Evolutionary conservation across 1,140 invertebrate species (phyloP).

Genomic region (Diploscapter pachys): DNA sequence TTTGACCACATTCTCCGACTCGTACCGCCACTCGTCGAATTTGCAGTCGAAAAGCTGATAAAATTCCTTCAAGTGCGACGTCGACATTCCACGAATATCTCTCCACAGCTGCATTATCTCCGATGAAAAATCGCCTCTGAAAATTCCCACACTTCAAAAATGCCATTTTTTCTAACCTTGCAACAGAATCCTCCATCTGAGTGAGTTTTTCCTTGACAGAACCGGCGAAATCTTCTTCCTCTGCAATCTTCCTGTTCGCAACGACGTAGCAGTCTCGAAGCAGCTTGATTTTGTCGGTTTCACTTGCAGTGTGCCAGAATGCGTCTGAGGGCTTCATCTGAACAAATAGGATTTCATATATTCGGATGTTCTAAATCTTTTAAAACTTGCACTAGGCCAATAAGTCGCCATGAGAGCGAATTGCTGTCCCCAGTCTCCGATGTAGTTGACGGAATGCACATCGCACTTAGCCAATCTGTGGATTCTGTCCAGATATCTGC

Average conservation of each 20-base stretch:
- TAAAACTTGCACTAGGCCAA: slow-evolving; percentile 25
- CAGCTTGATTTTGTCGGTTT: slow-evolving; percentile 58
- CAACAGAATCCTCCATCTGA: slow-evolving; percentile 70
- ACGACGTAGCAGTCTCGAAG: slow-evolving; percentile 74
- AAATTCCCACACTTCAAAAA: neutral
- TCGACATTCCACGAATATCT: slow-evolving; percentile 71
- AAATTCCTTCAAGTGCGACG: slow-evolving; percentile 59
- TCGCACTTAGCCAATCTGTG: slow-evolving; percentile 69
- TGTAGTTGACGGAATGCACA: slow-evolving; percentile 82
- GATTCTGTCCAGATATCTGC: too few species aligned
- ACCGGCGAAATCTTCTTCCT: slow-evolving; percentile 67
- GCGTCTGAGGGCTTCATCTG: slow-evolving; percentile 58
- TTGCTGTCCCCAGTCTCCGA: slow-evolving; percentile 97
- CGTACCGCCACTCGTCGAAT: slow-evolving; percentile 74
- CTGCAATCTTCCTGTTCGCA: slow-evolving; percentile 71
- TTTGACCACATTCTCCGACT: slow-evolving; percentile 74
- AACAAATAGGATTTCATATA: slow-evolving; percentile 13
- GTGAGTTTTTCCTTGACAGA: slow-evolving; percentile 73
- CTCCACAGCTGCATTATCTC: slow-evolving; percentile 70
- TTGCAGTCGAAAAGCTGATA: slow-evolving; percentile 70
- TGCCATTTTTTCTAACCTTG: slow-evolving; percentile 30
- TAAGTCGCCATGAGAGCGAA: slow-evolving; percentile 75
- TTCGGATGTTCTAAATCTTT: slow-evolving; percentile 3
- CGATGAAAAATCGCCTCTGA: slow-evolving; percentile 40
- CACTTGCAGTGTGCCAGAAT: slow-evolving; percentile 59